Evolutionary conservation across 2,888 invertebrate genomes (phyloP).

Genomic region (Dolichomitus sp.): DNA sequence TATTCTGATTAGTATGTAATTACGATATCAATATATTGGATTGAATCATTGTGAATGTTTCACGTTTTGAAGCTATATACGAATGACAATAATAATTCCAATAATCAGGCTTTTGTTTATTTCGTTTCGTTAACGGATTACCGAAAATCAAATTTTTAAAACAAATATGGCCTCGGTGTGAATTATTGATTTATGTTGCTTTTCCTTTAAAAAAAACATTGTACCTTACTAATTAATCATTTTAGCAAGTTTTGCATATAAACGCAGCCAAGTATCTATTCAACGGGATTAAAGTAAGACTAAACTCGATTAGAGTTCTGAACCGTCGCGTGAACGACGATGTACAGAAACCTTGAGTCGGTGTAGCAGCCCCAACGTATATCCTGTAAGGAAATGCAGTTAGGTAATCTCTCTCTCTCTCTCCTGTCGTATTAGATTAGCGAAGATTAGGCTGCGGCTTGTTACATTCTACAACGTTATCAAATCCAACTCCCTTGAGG

Average conservation of each 20-base stretch:
- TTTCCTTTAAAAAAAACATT: neutral
- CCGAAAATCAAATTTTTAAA: neutral
- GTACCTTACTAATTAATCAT: neutral
- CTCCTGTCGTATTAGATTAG: slow-evolving; percentile 57
- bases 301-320: slow-evolving; percentile 46
- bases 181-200: neutral
- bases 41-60: neutral
- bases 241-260: slow-evolving; percentile 13
- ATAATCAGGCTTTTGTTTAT: slow-evolving; percentile 12
- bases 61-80: neutral
- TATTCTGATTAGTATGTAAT: neutral
- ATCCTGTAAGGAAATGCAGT: slow-evolving; percentile 48
- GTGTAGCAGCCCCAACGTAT: slow-evolving; percentile 31
- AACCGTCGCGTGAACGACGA: slow-evolving; percentile 28
- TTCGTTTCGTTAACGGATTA: neutral
- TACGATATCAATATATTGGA: neutral
- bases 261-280: slow-evolving; percentile 20
- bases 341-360: slow-evolving; percentile 35
- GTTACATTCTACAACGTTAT: slow-evolving; percentile 51
- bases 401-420: slow-evolving; percentile 35
- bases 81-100: neutral
- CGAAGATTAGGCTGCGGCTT: slow-evolving; percentile 57
- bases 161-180: neutral
- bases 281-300: slow-evolving; percentile 35
- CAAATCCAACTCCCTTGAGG: slow-evolving; percentile 37